These are phyloP conservation scores for Melipona quadrifasciata DNA, from an alignment of 1,140 invertebrate genomes.

Conservation along the genomic window DNA sequence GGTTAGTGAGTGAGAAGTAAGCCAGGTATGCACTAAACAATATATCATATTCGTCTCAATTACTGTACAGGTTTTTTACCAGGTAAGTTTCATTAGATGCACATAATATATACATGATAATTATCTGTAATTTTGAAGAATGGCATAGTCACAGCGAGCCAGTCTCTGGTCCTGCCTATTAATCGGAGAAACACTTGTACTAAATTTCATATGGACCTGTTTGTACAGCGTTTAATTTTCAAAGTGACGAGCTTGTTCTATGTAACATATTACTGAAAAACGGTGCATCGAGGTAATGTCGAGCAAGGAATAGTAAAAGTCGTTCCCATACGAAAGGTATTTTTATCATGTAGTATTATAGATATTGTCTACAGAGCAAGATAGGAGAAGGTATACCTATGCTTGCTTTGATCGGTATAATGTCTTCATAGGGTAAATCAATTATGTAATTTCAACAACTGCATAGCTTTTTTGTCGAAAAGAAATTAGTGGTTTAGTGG, in stretches of 20 bases:
- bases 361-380: constrained; percentile 74
- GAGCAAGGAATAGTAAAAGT: constrained; percentile 55
- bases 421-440: constrained; percentile 71
- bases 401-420: constrained; percentile 78
- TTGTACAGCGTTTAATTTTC: constrained; percentile 62
- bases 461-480: constrained; percentile 77
- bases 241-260: constrained; percentile 60
- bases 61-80: constrained; percentile 80
- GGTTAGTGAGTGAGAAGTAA: constrained; percentile 82
- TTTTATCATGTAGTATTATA: constrained; percentile 60
- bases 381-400: constrained; percentile 81
- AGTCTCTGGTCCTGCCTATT: constrained; percentile 60
- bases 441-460: constrained; percentile 71
- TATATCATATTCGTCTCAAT: constrained; percentile 81
- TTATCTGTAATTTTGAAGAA: constrained; percentile 74
- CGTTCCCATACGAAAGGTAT: constrained; percentile 53
- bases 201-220: constrained; percentile 63
- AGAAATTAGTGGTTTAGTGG: constrained; percentile 80
- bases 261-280: constrained; percentile 57
- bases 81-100: constrained; percentile 82
- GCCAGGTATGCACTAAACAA: constrained; percentile 81
- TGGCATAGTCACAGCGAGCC: constrained; percentile 65
- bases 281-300: constrained; percentile 50
- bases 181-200: constrained; percentile 59
- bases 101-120: constrained; percentile 78